A percentile compares a stretch with the other conserved stretches of the same genome.
phyloP scores from a whole-genome alignment of 2,113 vertebrate genomes.

The Chamaea fasciata region DNA sequence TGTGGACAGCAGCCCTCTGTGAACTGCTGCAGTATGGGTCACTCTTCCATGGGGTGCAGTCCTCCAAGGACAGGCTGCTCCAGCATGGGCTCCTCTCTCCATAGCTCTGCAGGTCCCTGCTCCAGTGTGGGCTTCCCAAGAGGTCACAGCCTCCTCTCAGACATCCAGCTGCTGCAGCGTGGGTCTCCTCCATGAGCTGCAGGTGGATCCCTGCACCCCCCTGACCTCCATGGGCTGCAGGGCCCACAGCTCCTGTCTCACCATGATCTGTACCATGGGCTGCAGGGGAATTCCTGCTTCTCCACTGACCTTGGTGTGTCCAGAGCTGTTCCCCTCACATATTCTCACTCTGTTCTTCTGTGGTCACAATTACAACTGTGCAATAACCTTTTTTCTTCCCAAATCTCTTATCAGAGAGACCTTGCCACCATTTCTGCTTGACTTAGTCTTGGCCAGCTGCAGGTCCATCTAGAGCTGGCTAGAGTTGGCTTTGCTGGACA shows the following conservation, averaged over 20 bases:
- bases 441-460: background rate
- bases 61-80: background rate
- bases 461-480: background rate
- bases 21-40: background rate
- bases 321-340: background rate
- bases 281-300: background rate
- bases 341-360: background rate
- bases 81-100: background rate
- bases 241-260: too few species aligned
- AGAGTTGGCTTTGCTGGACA: background rate
- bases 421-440: background rate
- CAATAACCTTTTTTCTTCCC: background rate
- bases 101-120: background rate
- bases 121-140: background rate
- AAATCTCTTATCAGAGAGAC: background rate
- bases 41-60: background rate
- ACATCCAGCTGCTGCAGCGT: background rate
- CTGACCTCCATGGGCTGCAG: background rate
- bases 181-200: background rate
- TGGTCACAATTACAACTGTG: background rate
- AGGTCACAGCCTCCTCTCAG: background rate
- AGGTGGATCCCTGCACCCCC: background rate
- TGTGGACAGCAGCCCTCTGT: background rate
- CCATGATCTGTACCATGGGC: background rate
- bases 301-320: background rate